Conservation (phyloP, 2,888 invertebrate genomes). For the Ischnus inquisitorius region DNA sequence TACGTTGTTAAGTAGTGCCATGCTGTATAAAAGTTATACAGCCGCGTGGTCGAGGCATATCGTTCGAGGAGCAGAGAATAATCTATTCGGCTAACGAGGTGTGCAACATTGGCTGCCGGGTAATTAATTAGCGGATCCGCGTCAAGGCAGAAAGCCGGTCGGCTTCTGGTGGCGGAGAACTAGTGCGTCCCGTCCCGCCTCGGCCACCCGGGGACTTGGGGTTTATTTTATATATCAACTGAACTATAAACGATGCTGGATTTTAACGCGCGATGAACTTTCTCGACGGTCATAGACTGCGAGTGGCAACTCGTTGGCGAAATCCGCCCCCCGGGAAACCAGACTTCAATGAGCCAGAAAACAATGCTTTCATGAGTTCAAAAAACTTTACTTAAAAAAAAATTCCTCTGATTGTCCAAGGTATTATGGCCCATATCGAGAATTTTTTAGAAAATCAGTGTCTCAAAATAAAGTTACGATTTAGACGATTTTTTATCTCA, state of each 20-base stretch:
- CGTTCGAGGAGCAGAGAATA: constrained; percentile 48
- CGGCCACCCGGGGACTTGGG: constrained; percentile 18
- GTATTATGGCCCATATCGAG: no score
- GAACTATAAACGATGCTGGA: constrained; percentile 17
- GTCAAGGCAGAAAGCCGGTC: constrained; percentile 41
- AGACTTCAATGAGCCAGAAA: background rate
- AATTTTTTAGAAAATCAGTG: no score
- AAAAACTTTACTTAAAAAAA: background rate
- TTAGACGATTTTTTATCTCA: no score
- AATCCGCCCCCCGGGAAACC: constrained; percentile 21
- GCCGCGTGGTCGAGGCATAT: constrained; percentile 18
- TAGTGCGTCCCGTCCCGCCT: constrained; percentile 39
- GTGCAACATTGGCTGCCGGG: constrained; percentile 76
- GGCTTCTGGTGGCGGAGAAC: constrained; percentile 33
- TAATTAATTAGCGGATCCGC: constrained; percentile 76
- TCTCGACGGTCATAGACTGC: constrained; percentile 6
- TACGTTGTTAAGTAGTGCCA: constrained; percentile 50
- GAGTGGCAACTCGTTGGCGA: background rate
- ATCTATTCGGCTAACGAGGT: constrained; percentile 75
- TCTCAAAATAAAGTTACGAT: no score
- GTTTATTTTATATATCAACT: constrained; percentile 17
- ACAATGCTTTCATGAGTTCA: background rate
- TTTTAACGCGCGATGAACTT: constrained; percentile 24
- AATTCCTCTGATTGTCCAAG: background rate
- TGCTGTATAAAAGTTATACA: constrained; percentile 41